phyloP scores from a whole-genome alignment of 2,113 vertebrate species.

The Neomonachus schauinslandi region DNA sequence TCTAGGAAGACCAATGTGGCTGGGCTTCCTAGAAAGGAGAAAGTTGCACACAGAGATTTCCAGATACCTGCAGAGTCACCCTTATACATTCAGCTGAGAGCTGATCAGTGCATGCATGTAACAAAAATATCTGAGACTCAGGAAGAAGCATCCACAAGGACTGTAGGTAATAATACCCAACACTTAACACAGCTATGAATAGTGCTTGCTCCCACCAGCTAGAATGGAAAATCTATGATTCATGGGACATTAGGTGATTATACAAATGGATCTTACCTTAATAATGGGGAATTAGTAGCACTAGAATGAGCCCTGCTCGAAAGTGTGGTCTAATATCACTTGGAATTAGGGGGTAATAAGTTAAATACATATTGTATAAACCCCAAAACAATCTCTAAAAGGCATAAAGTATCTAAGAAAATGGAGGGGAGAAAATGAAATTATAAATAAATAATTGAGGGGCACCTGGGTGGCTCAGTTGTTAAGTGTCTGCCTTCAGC shows the following conservation, averaged over 20 bases:
- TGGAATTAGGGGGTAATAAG: not conserved
- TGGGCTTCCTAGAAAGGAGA: not conserved
- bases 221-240: not conserved
- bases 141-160: not conserved
- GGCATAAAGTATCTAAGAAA: not conserved
- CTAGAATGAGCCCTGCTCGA: not conserved
- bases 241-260: not conserved
- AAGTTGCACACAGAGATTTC: not conserved
- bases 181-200: not conserved
- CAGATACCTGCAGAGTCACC: not conserved
- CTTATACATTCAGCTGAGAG: not conserved
- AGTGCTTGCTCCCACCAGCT: not conserved
- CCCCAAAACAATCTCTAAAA: not conserved
- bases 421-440: not conserved
- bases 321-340: not conserved
- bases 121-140: not conserved
- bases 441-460: not conserved
- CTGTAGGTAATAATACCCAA: not conserved
- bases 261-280: not conserved
- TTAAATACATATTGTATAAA: not conserved
- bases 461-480: too few relatives aligned
- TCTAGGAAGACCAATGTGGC: not conserved
- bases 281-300: not conserved
- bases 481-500: too few relatives aligned
- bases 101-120: not conserved